Evolutionary conservation across 2,113 vertebrate genomes (phyloP).

Genomic region (Mugil cephalus): DNA sequence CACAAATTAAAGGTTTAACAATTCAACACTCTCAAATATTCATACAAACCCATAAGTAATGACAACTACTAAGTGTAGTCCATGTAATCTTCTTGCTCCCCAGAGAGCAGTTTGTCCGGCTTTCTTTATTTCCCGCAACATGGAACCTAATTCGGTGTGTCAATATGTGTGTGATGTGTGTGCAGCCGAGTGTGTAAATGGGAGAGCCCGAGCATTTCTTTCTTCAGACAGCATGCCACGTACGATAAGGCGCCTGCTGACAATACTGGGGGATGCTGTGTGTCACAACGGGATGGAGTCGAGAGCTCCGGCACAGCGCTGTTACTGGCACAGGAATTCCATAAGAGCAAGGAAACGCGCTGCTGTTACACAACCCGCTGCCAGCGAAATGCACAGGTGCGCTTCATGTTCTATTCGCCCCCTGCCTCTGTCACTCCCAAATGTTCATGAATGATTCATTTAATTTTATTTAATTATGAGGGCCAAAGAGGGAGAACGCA

Average conservation of each 20-base stretch:
- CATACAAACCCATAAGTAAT: conserved; percentile 10
- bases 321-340: conserved; percentile 50
- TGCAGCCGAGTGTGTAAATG: conserved; percentile 45
- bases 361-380: conserved; percentile 50
- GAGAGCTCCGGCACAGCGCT: conserved; percentile 27
- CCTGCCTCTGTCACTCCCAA: conserved; percentile 59
- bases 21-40: background rate
- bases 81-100: conserved; percentile 32
- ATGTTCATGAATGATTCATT: conserved; percentile 74
- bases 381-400: conserved; percentile 69
- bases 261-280: conserved; percentile 33
- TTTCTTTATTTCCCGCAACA: conserved; percentile 51
- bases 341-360: conserved; percentile 44
- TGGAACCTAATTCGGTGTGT: conserved; percentile 23
- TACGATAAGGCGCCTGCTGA: conserved; percentile 61
- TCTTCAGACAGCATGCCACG: conserved; percentile 57
- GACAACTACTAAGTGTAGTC: conserved; percentile 1
- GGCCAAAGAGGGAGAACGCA: background rate
- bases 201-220: conserved; percentile 29
- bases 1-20: background rate
- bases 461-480: conserved; percentile 68
- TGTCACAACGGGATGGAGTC: conserved; percentile 19
- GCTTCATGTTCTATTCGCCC: conserved; percentile 64
- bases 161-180: conserved; percentile 36
- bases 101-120: conserved; percentile 40